Base-by-base conservation (phyloP, 2,113 vertebrate genomes). In the Microtus richardsoni region DNA sequence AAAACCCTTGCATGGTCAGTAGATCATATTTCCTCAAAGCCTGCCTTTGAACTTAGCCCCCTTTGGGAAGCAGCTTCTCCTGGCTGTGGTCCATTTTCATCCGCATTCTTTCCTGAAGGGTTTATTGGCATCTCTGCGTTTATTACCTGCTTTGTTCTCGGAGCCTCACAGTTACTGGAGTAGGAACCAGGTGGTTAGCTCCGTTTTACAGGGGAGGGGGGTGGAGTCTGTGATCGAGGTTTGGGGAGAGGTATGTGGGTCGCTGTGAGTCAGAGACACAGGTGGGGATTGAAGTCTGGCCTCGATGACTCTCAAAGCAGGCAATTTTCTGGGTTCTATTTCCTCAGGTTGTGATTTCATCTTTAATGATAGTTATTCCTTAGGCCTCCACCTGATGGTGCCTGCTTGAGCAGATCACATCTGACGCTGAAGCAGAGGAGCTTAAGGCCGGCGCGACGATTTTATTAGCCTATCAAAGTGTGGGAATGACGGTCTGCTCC, bases 61-160 rank as follows among this genome's bases (percentile, higher is more conserved):
- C 16, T n/a, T 92, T 96, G 86, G 93, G 80, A 96, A 97, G 86
- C n/a, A 86, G 71, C 39, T 75, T 91, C 64, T 90, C 91, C 80
- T 47, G 70, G 41, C 68, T 44, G 3, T 24, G 90, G 36, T 39
- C 89, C 95, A n/a, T 82, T 95, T 95, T 89, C 82, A 80, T 92
- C 39, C 12, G 60, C 49, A 87, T 96, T 96, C 64, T 93, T 96
- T 90, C 87, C 70, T 89, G 96, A 92, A 94, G 82, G 54, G 54
- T 97, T 98, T 97, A 98, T 95, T 95, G 95, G 97, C 97, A 96
- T 97, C 88, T 92, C 79, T 60, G 9, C 82, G 41, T 91, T 93
- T 96, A 97, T 91, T 89, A 47, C 68, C 71, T 83, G 89, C 78
- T 95, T 95, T 44, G 54, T 96, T 95, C 86, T 94, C 64, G 86